Conservation (phyloP, 2,888 invertebrate genomes). For the Cyrtodaria siliqua region DNA sequence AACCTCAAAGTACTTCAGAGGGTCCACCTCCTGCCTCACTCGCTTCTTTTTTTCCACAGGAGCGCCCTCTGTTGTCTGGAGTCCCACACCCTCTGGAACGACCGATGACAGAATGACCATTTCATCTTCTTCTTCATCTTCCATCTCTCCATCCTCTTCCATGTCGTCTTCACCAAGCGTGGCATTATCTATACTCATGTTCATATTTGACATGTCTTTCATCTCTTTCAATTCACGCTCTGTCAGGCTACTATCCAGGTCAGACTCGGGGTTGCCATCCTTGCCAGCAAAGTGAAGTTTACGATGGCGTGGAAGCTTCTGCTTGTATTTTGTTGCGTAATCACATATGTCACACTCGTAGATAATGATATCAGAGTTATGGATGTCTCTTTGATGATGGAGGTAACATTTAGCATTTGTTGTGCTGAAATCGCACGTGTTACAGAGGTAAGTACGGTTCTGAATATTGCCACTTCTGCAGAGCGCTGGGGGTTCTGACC, state of each 20-base stretch:
- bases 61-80: constrained; percentile 13
- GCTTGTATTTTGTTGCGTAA: constrained; percentile 82
- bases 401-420: constrained; percentile 77
- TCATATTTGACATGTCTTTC: constrained; percentile 14
- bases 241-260: constrained; percentile 65
- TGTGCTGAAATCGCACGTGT: constrained; percentile 72
- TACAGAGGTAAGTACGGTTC: constrained; percentile 77
- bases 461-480: constrained; percentile 76
- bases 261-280: constrained; percentile 63
- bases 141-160: constrained; percentile 57
- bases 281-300: constrained; percentile 77
- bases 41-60: constrained; percentile 73
- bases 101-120: constrained; percentile 39
- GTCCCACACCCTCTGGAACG: constrained; percentile 8
- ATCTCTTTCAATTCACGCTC: constrained; percentile 59
- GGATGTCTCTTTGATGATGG: constrained; percentile 78
- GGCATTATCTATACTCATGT: constrained; percentile 11
- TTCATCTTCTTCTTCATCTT: constrained; percentile 67
- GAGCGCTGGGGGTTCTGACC: constrained; percentile 44
- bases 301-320: constrained; percentile 79
- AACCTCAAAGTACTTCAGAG: constrained; percentile 83
- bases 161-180: constrained; percentile 64
- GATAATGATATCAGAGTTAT: constrained; percentile 75
- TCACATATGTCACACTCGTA: constrained; percentile 82
- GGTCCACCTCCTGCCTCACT: constrained; percentile 82